Conservation (phyloP, 2,888 invertebrate species). For the Brachyopa scutellaris region DNA sequence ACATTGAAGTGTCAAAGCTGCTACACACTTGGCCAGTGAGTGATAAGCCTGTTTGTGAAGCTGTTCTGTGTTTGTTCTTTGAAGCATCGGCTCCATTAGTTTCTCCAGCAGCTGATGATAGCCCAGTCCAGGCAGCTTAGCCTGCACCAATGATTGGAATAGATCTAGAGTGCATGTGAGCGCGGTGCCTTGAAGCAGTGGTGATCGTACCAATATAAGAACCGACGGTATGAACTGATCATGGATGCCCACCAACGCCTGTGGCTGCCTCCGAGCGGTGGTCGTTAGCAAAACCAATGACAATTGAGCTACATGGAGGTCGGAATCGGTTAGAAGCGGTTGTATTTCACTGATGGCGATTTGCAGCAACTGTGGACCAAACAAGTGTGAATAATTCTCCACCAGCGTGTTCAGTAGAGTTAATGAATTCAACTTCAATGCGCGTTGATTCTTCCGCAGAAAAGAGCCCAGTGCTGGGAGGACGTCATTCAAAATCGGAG, state of each 20-base stretch:
- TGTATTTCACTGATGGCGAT: slow-evolving; percentile 93
- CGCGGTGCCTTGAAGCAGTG: slow-evolving; percentile 93
- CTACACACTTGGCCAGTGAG: slow-evolving; percentile 97
- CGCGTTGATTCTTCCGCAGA: slow-evolving; percentile 97
- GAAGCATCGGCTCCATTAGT: slow-evolving; percentile 88
- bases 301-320: slow-evolving; percentile 97
- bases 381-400: slow-evolving; percentile 89
- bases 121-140: slow-evolving; percentile 89
- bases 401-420: slow-evolving; percentile 95
- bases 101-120: slow-evolving; percentile 91
- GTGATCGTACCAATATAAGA: slow-evolving; percentile 93
- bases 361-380: slow-evolving; percentile 87
- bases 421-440: slow-evolving; percentile 94
- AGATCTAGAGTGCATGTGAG: slow-evolving; percentile 95
- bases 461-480: slow-evolving; percentile 97
- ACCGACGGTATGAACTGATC: slow-evolving; percentile 92
- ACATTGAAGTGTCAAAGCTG: slow-evolving; percentile 93
- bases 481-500: slow-evolving; percentile 92
- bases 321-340: slow-evolving; percentile 94
- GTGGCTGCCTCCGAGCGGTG: slow-evolving; percentile 90
- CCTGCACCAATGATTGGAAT: slow-evolving; percentile 94
- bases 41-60: slow-evolving; percentile 92
- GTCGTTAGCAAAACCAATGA: slow-evolving; percentile 92
- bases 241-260: slow-evolving; percentile 88
- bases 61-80: slow-evolving; percentile 82